Percentiles rank a stretch among this genome's conserved stretches.
Evolutionary conservation across 2,113 vertebrate species (phyloP).

Genomic region (Burhinus bistriatus): DNA sequence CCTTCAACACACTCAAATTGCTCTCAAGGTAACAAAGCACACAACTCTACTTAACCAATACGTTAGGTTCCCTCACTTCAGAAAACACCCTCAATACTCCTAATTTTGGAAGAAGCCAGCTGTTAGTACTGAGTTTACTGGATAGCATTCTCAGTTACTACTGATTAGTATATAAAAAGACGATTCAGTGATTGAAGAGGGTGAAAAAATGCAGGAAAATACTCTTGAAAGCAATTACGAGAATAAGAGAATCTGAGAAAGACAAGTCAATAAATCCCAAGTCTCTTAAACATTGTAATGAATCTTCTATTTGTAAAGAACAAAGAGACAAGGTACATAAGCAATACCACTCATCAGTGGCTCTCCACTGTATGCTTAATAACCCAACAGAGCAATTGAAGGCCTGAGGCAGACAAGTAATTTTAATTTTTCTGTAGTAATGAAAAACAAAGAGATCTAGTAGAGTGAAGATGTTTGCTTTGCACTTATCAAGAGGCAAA

Average conservation of each 20-base stretch:
- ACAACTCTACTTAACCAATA: background rate
- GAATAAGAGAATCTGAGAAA: conserved; percentile 5
- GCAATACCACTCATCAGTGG: background rate
- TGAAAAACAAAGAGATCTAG: conserved; percentile 13
- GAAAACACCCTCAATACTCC: background rate
- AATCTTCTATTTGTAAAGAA: conserved; percentile 32
- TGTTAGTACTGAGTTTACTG: background rate
- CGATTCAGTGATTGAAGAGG: background rate
- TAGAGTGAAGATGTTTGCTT: conserved; percentile 20
- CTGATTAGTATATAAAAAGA: background rate
- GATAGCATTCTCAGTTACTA: background rate
- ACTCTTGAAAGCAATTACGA: background rate
- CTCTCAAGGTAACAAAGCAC: background rate
- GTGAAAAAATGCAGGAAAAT: background rate
- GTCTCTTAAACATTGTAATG: background rate
- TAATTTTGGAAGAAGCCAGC: background rate
- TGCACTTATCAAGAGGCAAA: conserved; percentile 13
- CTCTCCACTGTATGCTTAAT: conserved; percentile 16
- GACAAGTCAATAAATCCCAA: conserved; percentile 19
- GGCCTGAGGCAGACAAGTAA: background rate
- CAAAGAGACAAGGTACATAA: background rate
- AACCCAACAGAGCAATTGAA: conserved; percentile 17
- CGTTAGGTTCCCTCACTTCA: background rate
- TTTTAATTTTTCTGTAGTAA: conserved; percentile 25
- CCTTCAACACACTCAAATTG: background rate